A percentile compares a stretch with the other conserved stretches of the same genome.
phyloP scores from a whole-genome alignment of 2,888 invertebrate species.

The Camptogramma bilineatum region DNA sequence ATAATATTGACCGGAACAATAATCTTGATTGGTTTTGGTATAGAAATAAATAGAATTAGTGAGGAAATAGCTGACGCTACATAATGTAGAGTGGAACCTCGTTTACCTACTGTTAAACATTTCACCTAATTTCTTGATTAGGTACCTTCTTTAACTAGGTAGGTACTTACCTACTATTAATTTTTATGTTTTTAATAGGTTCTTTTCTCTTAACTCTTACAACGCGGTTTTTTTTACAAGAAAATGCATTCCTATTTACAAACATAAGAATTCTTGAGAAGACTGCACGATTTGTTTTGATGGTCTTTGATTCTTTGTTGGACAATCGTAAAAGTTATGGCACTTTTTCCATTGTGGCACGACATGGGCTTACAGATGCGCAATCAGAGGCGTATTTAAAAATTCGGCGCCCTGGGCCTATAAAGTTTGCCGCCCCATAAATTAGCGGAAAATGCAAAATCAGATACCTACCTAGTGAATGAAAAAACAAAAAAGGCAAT shows the following conservation, averaged over 20 bases:
- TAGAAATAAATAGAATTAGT: neutral
- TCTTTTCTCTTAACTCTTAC: too few relatives aligned
- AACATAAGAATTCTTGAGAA: slow-evolving; percentile 14
- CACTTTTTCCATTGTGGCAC: neutral
- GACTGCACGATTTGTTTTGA: slow-evolving; percentile 14
- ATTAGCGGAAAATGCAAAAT: too few relatives aligned
- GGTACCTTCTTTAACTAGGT: neutral
- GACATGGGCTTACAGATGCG: neutral
- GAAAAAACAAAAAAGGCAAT: too few relatives aligned
- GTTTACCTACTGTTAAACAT: too few relatives aligned
- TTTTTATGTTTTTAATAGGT: too few relatives aligned
- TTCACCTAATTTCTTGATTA: too few relatives aligned
- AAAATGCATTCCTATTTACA: slow-evolving; percentile 8
- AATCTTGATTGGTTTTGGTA: slow-evolving; percentile 5
- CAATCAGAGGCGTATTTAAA: too few relatives aligned
- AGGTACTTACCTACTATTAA: neutral
- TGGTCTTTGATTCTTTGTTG: neutral
- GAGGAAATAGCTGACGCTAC: neutral
- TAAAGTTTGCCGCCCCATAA: too few relatives aligned
- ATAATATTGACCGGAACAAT: slow-evolving; percentile 24
- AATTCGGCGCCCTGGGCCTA: too few relatives aligned
- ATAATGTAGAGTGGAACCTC: too few relatives aligned
- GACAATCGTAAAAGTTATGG: neutral
- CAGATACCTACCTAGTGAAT: too few relatives aligned
- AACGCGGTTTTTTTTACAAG: neutral